Base-by-base conservation (phyloP, 1,140 invertebrate species). In the Drosophila triauraria region DNA sequence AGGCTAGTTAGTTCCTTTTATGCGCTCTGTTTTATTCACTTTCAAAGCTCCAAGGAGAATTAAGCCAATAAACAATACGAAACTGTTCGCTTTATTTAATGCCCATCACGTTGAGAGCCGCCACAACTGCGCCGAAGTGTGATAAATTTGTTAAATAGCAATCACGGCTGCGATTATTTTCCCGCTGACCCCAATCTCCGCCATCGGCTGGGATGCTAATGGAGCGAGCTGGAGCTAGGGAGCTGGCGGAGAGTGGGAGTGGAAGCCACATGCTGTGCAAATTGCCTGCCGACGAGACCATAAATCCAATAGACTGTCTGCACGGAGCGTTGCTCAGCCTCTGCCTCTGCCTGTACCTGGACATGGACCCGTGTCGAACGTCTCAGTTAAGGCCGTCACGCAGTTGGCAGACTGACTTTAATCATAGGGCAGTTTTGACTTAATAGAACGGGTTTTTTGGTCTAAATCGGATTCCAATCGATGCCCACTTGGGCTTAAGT, bases 191-290 rank as follows among this genome's bases (percentile, higher is more conserved):
- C 67, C 69, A 72, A 48, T 72, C 69, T 25, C 35, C 35, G 25
- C 50, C 25, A 69, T 38, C 3, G 47, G n/a, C 47, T 30, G 69
- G 69, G 65, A 72, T 72, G 69, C 65, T 43, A 71, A 71, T 71
- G 27, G 51, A 46, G 40, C n/a, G 32, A 3, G 32, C 17, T 6
- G 15, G 48, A 46, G 38, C 4, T 25, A 35, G 35, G 3, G 27
- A 30, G 27, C 32, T 23, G 17, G 50, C 38, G 43, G 48, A 27
- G 43, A 32, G 60, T 63, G 48, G 65, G 44, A 72, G 46, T 60
- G 50, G 69, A 56, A 47, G 60, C 53, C 43, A 80, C 82, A 74
- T 83, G 84, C 83, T 88, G 84, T 88, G 84, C 84, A 87, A 87
- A 87, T 87, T 88, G 84, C 67, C 68, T 83, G 20, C 30, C 32